These are phyloP conservation scores for Sebastes minor DNA, from an alignment of 2,797 vertebrate species.

Conservation along the genomic window DNA sequence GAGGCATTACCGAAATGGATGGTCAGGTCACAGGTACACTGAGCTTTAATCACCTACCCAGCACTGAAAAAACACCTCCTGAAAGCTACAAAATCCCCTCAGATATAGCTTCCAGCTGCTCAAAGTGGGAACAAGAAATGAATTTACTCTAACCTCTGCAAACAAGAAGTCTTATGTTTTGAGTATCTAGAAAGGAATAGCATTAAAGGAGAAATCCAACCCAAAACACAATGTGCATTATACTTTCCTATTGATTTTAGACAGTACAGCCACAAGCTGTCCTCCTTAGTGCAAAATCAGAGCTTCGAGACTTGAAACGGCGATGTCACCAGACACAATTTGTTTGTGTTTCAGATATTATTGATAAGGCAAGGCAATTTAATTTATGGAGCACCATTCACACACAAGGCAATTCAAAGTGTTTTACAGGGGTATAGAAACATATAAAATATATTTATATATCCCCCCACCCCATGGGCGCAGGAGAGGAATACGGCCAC, in stretches of 20 bases:
- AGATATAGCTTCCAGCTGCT: neutral
- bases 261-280: neutral
- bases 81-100: neutral
- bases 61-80: neutral
- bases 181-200: neutral
- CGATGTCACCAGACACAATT: neutral
- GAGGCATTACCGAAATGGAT: slow-evolving; percentile 13
- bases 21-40: slow-evolving; percentile 10
- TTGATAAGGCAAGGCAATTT: neutral
- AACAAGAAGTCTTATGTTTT: neutral
- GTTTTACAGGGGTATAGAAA: no score
- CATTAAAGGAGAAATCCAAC: neutral
- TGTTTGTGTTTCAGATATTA: neutral
- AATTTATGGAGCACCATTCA: no score
- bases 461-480: no score
- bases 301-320: neutral
- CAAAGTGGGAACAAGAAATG: slow-evolving; percentile 1
- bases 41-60: slow-evolving; percentile 2
- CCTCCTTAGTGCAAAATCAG: neutral
- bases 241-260: neutral
- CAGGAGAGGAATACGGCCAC: no score
- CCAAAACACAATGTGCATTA: neutral
- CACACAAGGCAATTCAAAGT: no score
- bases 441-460: neutral
- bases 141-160: neutral